Evolutionary conservation across 2,113 vertebrate species (phyloP).

Genomic region (Corynorhinus townsendii): DNA sequence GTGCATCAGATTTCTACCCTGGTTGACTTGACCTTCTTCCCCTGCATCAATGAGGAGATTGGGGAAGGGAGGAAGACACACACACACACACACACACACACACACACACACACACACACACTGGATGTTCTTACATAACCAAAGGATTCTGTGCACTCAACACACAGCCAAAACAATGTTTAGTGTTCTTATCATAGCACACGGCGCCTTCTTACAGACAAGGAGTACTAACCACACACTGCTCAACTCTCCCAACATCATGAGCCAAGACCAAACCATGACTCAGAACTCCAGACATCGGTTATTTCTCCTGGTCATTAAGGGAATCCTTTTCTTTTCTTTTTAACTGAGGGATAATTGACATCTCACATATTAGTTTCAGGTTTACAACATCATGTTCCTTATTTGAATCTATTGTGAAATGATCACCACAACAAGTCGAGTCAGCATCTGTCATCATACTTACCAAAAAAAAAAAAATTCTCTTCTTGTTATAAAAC

Average conservation of each 20-base stretch:
- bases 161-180: not conserved
- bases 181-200: not conserved
- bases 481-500: not conserved
- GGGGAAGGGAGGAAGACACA: not conserved
- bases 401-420: not conserved
- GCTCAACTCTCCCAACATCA: not conserved
- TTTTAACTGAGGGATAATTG: not conserved
- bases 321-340: not conserved
- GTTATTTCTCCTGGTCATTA: not conserved
- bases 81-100: not conserved
- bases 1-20: not conserved
- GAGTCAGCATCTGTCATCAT: not conserved
- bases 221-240: not conserved
- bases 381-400: not conserved
- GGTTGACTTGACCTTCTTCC: not conserved
- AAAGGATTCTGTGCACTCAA: not conserved
- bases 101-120: not conserved
- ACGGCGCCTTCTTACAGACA: not conserved
- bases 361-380: not conserved
- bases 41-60: rapidly evolving
- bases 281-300: not conserved
- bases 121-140: not conserved
- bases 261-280: not conserved
- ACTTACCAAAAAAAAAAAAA: not conserved
- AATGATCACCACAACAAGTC: not conserved